These are phyloP conservation scores for Gymnoscelis rufifasciata DNA, from an alignment of 2,888 invertebrate species.

Conservation along the genomic window DNA sequence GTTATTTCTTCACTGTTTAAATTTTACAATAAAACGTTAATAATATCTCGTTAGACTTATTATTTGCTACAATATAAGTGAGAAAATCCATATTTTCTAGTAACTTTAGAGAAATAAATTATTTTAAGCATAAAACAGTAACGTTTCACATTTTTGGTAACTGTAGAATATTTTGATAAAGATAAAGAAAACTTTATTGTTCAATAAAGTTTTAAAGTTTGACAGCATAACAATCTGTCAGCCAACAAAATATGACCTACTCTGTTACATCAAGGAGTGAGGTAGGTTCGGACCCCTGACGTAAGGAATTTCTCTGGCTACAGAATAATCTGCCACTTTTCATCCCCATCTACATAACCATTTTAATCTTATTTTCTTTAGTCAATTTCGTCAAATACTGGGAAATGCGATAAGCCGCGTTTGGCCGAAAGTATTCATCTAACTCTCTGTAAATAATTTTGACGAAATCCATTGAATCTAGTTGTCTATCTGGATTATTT, in stretches of 20 bases:
- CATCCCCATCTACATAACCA: conserved; percentile 53
- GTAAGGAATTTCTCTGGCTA: too few species aligned
- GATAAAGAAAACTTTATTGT: too few species aligned
- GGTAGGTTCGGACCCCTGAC: too few species aligned
- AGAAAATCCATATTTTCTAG: too few species aligned
- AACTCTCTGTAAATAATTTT: conserved; percentile 88
- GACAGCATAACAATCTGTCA: too few species aligned
- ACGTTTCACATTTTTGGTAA: not conserved
- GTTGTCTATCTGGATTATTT: conserved; percentile 61
- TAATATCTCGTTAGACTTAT: not conserved
- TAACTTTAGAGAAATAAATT: too few species aligned
- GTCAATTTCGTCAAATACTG: conserved; percentile 91
- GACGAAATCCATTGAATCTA: conserved; percentile 89
- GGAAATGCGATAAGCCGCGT: conserved; percentile 90
- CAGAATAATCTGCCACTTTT: conserved; percentile 66
- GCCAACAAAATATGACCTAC: too few species aligned
- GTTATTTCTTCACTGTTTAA: not conserved
- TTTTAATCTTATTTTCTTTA: conserved; percentile 85
- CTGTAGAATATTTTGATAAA: too few species aligned
- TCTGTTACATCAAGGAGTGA: too few species aligned
- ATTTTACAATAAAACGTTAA: not conserved
- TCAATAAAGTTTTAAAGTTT: too few species aligned
- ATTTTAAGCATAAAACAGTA: not conserved
- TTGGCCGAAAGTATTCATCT: conserved; percentile 84
- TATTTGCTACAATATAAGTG: not conserved